These are phyloP conservation scores for Platichthys flesus DNA, from an alignment of 2,113 vertebrate species.

Conservation along the genomic window DNA sequence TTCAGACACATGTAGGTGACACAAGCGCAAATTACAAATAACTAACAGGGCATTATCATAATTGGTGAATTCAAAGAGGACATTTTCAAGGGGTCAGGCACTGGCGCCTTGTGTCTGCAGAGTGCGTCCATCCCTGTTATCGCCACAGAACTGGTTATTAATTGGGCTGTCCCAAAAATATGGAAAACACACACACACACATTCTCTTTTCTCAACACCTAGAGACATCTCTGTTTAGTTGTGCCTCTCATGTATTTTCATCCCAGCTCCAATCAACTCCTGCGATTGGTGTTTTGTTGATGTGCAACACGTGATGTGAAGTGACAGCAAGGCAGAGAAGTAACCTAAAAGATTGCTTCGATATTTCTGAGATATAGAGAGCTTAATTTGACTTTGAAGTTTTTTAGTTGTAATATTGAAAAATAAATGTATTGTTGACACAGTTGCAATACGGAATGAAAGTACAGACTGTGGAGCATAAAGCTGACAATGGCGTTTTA, in stretches of 20 bases:
- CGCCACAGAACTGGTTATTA: conserved; percentile 5
- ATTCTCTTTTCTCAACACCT: conserved; percentile 9
- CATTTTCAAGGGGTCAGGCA: conserved; percentile 6
- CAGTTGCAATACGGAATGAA: background rate
- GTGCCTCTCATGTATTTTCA: conserved; percentile 11
- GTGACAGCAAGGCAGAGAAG: too few species aligned
- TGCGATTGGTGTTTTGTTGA: conserved; percentile 14
- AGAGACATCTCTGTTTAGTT: conserved; percentile 30
- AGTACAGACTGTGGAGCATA: background rate
- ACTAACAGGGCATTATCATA: background rate
- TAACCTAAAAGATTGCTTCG: background rate
- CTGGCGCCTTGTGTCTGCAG: conserved; percentile 27
- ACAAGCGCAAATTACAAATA: background rate
- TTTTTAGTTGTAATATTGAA: background rate
- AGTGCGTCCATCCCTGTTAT: conserved; percentile 6
- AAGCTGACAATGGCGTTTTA: conserved; percentile 27
- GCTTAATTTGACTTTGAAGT: background rate
- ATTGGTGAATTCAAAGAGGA: background rate
- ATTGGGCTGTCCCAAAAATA: conserved; percentile 12
- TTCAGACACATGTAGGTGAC: conserved; percentile 1
- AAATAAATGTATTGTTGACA: conserved; percentile 4
- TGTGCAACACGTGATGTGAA: conserved; percentile 17
- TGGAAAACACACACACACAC: conserved; percentile 16
- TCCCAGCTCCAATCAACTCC: conserved; percentile 26
- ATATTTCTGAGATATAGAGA: background rate